Evolutionary conservation across 1,140 invertebrate genomes (phyloP).

Genomic region (Vanessa atalanta): DNA sequence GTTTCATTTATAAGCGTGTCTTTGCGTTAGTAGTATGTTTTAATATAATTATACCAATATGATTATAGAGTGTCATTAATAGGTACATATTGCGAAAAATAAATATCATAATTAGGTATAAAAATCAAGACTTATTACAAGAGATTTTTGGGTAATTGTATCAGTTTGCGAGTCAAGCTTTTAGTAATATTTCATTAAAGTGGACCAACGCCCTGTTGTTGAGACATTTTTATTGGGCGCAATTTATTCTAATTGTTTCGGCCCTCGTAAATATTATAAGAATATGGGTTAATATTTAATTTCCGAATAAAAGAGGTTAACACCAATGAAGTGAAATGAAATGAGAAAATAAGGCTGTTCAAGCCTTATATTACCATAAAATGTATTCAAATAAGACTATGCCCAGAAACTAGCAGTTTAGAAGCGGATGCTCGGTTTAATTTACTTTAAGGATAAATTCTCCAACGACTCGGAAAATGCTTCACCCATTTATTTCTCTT

Average conservation of each 20-base stretch:
- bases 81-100: no score
- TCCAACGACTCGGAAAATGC: conserved; percentile 36
- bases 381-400: not conserved
- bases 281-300: conserved; percentile 24
- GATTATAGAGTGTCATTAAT: no score
- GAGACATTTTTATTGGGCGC: conserved; percentile 27
- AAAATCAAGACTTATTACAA: not conserved
- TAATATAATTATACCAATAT: no score
- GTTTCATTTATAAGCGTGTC: no score
- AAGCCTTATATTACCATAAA: not conserved
- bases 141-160: conserved; percentile 12
- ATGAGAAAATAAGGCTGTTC: not conserved
- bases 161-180: conserved; percentile 23
- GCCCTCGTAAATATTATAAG: conserved; percentile 21
- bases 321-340: not conserved
- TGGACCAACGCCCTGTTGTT: conserved; percentile 26
- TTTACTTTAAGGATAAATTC: conserved; percentile 38
- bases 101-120: no score
- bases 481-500: conserved; percentile 37
- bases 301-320: not conserved
- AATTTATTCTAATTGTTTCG: conserved; percentile 30
- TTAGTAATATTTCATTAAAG: conserved; percentile 24
- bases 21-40: no score
- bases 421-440: conserved; percentile 30
- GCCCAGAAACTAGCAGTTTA: not conserved